phyloP scores from a whole-genome alignment of 2,888 invertebrate genomes.

The Scrobipalpa costella region DNA sequence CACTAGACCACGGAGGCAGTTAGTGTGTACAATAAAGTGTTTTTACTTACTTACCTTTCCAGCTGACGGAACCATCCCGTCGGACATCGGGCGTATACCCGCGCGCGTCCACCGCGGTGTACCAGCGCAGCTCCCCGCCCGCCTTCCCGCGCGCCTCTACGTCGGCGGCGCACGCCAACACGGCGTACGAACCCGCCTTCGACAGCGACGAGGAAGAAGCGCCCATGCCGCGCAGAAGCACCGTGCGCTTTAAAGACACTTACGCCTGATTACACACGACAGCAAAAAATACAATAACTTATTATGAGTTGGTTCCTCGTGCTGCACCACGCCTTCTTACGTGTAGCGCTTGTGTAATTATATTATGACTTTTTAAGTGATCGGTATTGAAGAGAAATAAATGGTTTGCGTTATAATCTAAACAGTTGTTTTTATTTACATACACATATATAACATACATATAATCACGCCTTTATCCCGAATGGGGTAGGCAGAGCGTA shows the following conservation, averaged over 20 bases:
- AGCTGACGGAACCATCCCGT: not conserved
- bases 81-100: not conserved
- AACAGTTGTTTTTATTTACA: not conserved
- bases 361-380: slow-evolving; percentile 5
- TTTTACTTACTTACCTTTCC: no score
- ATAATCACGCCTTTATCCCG: no score
- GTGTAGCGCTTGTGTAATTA: slow-evolving; percentile 10
- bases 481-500: no score
- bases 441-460: not conserved
- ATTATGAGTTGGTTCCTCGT: slow-evolving; percentile 12
- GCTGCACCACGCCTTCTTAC: slow-evolving; percentile 14
- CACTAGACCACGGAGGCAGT: no score
- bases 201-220: slow-evolving; percentile 84
- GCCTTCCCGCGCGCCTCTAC: slow-evolving; percentile 33
- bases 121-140: not conserved
- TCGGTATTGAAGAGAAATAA: slow-evolving; percentile 9
- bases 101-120: not conserved
- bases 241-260: slow-evolving; percentile 54
- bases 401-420: not conserved
- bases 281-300: slow-evolving; percentile 4
- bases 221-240: slow-evolving; percentile 74
- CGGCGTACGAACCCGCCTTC: slow-evolving; percentile 86
- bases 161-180: slow-evolving; percentile 76
- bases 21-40: no score
- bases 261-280: slow-evolving; percentile 23